phyloP scores from a whole-genome alignment of 1,140 invertebrate species.

The Brachionus sp. region DNA sequence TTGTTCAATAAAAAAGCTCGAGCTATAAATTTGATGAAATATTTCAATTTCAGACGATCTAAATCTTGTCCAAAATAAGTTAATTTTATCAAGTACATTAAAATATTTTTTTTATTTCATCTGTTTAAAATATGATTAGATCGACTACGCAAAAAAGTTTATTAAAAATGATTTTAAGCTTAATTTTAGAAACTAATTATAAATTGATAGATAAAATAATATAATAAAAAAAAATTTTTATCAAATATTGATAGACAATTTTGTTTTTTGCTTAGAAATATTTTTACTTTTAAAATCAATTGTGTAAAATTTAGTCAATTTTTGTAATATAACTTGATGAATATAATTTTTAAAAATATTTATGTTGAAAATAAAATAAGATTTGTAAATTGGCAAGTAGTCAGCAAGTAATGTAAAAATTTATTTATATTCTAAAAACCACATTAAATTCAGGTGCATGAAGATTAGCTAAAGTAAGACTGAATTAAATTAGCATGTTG shows the following conservation, averaged over 20 bases:
- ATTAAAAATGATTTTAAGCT: not conserved
- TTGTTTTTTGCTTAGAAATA: not conserved
- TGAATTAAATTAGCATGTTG: not conserved
- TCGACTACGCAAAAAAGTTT: not conserved
- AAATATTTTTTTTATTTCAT: not conserved
- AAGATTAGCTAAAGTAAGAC: not conserved
- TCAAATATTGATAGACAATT: not conserved
- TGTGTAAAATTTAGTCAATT: too few species aligned
- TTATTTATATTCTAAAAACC: not conserved
- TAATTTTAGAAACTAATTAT: not conserved
- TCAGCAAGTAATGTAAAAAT: not conserved
- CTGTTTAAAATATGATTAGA: not conserved
- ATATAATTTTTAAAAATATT: too few species aligned
- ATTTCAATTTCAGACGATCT: not conserved
- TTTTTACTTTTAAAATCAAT: too few species aligned
- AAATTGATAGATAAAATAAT: not conserved
- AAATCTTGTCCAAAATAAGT: not conserved
- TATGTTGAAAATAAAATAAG: too few species aligned
- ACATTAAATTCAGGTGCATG: not conserved
- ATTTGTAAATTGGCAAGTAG: not conserved
- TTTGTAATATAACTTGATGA: too few species aligned
- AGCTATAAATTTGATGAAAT: not conserved
- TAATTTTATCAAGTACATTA: not conserved
- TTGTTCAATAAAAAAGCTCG: not conserved
- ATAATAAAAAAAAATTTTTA: not conserved